Evolutionary conservation across 2,888 invertebrate genomes (phyloP), one percentile per base, ranked within the genome.

Genomic region (Aphrophora alni): DNA sequence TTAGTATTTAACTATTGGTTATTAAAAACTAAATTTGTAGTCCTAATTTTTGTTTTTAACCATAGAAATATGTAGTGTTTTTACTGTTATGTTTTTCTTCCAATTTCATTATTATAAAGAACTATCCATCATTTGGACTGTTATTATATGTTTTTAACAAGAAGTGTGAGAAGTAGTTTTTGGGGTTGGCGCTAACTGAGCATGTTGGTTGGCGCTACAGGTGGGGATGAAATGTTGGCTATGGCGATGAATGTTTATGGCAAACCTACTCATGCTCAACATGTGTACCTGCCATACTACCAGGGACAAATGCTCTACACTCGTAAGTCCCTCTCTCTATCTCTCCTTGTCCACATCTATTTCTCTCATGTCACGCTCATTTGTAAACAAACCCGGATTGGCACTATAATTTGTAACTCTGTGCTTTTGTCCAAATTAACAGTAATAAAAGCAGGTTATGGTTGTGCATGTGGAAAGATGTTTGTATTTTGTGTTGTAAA

Each of bases 281-380:
- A 90, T 86, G 89, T 90, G 86, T 90, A 90, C 87, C 88, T 90
- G 86, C 90, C 90, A 83, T 90, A 89, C 88, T 90, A 87, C 86
- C 90, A 90, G 87, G 90, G 90, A 83, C 89, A 88, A 87, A 89
- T 88, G 87, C 88, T 88, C 82, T 86, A 86, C 83, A 86, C 84
- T 82, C 82, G 84, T 84, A 84, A 84, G 84, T 84, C 77, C 77
- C 78, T 69, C 21, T 75, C 38, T 69, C 71, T 79, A 28, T 59
- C 76, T 75, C 70, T 38, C 75, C 10, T 26, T 38, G 24, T 38
- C 24, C 38, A 25, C 27, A 24, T 72, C 38, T 73, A 38, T 82
- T 38, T 51, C 73, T 75, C 77, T 44, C 17, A 44, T 44, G 44
- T 44, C 44, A 44, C 44, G 44, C 44, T 44, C 44, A 17, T 44